A percentile compares a stretch with the other conserved stretches of the same genome.
These are phyloP conservation scores for Phalacrocorax brasilianus DNA, from an alignment of 2,113 vertebrate species.

Conservation along the genomic window DNA sequence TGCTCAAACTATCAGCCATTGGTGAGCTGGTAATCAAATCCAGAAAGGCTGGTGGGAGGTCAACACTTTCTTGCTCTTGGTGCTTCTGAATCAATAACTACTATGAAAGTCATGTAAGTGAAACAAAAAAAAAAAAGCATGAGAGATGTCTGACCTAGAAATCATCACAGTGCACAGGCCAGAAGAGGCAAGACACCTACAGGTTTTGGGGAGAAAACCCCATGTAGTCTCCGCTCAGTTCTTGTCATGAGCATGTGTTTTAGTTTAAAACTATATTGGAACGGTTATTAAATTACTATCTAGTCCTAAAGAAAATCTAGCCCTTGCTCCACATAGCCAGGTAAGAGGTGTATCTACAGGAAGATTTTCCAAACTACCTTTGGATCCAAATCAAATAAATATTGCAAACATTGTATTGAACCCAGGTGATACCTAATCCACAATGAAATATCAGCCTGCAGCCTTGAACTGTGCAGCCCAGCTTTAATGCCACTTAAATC, in stretches of 20 bases:
- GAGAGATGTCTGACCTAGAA: neutral
- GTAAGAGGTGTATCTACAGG: slow-evolving; percentile 58
- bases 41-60: slow-evolving; percentile 58
- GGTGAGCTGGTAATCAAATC: slow-evolving; percentile 66
- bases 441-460: slow-evolving; percentile 66
- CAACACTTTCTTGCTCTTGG: slow-evolving; percentile 11
- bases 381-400: slow-evolving; percentile 70
- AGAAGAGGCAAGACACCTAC: neutral
- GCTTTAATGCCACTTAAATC: slow-evolving; percentile 87
- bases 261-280: slow-evolving; percentile 56
- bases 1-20: slow-evolving; percentile 55
- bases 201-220: neutral
- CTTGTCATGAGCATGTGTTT: slow-evolving; percentile 44
- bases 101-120: neutral
- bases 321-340: slow-evolving; percentile 32
- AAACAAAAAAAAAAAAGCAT: neutral
- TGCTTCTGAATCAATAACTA: slow-evolving; percentile 42
- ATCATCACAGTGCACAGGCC: neutral
- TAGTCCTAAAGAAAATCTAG: slow-evolving; percentile 48
- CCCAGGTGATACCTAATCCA: slow-evolving; percentile 80
- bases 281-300: slow-evolving; percentile 64
- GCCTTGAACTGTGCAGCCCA: slow-evolving; percentile 71
- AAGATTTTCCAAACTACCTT: slow-evolving; percentile 56
- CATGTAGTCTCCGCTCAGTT: neutral
- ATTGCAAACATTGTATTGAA: slow-evolving; percentile 72